A percentile compares a stretch with the other conserved stretches of the same genome.
Conservation (phyloP, 1,140 invertebrate genomes). For the Pseudomyrmex dendroicus region DNA sequence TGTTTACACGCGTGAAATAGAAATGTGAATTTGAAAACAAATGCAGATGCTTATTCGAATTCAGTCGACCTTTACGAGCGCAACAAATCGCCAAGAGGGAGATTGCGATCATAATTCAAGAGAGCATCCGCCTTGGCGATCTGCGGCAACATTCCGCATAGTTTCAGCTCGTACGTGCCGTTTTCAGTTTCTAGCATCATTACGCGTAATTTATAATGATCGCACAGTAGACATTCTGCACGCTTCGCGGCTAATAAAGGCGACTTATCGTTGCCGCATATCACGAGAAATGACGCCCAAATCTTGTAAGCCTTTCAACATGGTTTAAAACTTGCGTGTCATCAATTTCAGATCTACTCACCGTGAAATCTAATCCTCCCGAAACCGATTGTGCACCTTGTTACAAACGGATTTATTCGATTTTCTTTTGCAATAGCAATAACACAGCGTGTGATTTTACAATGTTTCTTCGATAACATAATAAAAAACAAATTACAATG, state of each 20-base stretch:
- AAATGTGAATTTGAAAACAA: slow-evolving; percentile 28
- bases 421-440: background rate
- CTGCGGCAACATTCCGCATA: slow-evolving; percentile 31
- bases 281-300: slow-evolving; percentile 2
- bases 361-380: background rate
- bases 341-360: slow-evolving; percentile 4
- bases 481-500: no score
- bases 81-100: slow-evolving; percentile 10
- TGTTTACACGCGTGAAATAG: background rate
- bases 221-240: background rate
- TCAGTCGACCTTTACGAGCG: slow-evolving; percentile 9
- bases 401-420: background rate
- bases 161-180: background rate
- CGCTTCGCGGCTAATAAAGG: slow-evolving; percentile 2
- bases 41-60: background rate
- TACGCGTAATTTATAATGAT: slow-evolving; percentile 46
- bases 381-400: background rate
- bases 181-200: slow-evolving; percentile 25
- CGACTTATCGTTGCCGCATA: slow-evolving; percentile 6
- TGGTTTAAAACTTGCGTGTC: background rate
- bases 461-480: no score
- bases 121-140: slow-evolving; percentile 31
- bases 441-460: no score
- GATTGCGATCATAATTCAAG: slow-evolving; percentile 35
- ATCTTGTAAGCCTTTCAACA: slow-evolving; percentile 8